Base-by-base conservation (phyloP, 2,888 invertebrate genomes). In the Drosophila seclusa region DNA sequence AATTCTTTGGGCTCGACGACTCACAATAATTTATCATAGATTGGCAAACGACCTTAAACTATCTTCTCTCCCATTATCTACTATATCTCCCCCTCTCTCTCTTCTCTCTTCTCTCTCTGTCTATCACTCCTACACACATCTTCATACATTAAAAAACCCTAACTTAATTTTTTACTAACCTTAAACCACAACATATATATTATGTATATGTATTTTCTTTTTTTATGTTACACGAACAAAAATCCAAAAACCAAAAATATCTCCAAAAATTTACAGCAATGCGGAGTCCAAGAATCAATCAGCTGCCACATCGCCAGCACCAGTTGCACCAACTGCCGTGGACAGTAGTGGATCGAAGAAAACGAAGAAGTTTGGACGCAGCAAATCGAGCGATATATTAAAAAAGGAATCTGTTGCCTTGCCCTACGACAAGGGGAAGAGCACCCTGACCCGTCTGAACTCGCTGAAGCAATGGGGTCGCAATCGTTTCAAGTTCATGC, bases 401-500 rank as follows among this genome's bases (percentile, higher is more conserved):
- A 96, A 95, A 93, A 94, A 95, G 87, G 93, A 93, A 87, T 90
- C 91, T 91, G 91, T 92, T 90, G 92, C 92, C 90, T 91, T 92
- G 83, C 92, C 92, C 75, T 92, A 92, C 89, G 92, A 93, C 83
- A 92, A 91, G 73, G 92, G 93, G 24, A 93, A 93, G 83, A 91
- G 83, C 94, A 95, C 93, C 93, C 94, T 92, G 78, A 92, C 93
- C 13, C 91, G 93, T 34, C 96, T 97, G 92, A 96, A 97, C 92
- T 96, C 96, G 32, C 93, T 97, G 66, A 97, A 97, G 92, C 96
- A 97, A 91, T 97, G 97, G 97, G 97, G 97, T 67, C 96, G 96
- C 91, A 97, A 95, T 87, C 95, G 97, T 82, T 94, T 97, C 91
- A 95, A 95, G 92, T 94, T 96, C 90, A 96, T 97, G 90, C 96